These are phyloP conservation scores for Trissonchulus latispiculum DNA, from an alignment of 2,888 invertebrate species.

Conservation along the genomic window DNA sequence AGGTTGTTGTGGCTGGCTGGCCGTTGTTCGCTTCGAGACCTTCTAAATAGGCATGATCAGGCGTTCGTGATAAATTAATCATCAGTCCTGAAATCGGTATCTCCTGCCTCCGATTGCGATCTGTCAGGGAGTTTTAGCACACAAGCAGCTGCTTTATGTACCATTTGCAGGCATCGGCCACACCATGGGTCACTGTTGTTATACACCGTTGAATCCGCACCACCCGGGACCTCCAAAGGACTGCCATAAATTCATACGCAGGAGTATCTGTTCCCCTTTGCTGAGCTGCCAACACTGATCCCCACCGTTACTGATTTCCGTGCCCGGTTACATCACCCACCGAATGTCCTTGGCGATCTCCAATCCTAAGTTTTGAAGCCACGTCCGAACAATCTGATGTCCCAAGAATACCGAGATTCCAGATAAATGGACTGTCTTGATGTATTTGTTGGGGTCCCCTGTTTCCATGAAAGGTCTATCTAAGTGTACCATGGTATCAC, in stretches of 20 bases:
- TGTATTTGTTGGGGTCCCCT: background rate
- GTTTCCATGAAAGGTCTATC: background rate
- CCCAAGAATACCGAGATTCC: background rate
- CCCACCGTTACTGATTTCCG: conserved; percentile 8
- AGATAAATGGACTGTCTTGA: conserved; percentile 9
- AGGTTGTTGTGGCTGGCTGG: background rate
- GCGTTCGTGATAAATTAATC: no score
- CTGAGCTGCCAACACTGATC: conserved; percentile 4
- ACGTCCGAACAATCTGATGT: background rate
- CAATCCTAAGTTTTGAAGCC: background rate
- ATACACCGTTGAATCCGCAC: background rate
- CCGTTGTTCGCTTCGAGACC: background rate
- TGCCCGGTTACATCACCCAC: background rate
- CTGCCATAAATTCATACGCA: background rate
- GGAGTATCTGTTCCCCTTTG: background rate
- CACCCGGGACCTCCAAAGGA: background rate
- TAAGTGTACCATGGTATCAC: background rate
- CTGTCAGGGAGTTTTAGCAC: no score
- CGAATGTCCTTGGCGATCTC: background rate
- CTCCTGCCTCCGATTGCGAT: no score
- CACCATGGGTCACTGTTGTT: background rate
- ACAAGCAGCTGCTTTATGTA: background rate
- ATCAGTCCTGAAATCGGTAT: no score
- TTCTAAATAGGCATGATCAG: background rate
- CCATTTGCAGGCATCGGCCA: background rate